Percentiles rank a stretch among this genome's conserved stretches.
Conservation (phyloP, 2,113 vertebrate species). For the Kobus ellipsiprymnus region DNA sequence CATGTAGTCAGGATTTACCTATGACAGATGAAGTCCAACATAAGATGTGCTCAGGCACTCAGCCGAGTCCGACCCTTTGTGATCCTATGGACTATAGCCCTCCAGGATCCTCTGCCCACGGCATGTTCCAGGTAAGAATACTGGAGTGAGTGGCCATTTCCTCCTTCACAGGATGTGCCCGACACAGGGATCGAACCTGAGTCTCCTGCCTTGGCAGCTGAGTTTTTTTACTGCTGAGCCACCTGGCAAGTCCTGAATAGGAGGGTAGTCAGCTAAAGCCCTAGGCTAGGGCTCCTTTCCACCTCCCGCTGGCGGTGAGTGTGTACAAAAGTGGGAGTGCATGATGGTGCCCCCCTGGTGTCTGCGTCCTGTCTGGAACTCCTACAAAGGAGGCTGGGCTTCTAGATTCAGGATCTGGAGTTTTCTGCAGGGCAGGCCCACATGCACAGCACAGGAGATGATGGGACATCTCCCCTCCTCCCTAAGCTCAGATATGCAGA, state of each 20-base stretch:
- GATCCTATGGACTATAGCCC: background rate
- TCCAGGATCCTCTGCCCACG: background rate
- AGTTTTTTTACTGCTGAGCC: background rate
- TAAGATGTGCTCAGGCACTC: background rate
- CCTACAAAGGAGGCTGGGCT: fast-evolving
- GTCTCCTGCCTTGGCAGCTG: background rate
- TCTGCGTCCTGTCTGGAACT: background rate
- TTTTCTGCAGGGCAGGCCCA: fast-evolving
- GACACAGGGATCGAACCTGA: fast-evolving
- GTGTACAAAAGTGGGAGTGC: background rate
- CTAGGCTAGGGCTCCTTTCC: no score
- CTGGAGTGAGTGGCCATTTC: background rate
- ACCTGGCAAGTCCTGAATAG: background rate
- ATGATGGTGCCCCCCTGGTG: fast-evolving
- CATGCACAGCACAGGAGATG: fast-evolving
- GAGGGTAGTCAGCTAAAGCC: background rate
- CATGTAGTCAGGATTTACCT: no score
- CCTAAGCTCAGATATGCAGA: background rate
- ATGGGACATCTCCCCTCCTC: background rate
- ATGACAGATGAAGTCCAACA: background rate
- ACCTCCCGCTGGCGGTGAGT: background rate
- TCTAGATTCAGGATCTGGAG: background rate
- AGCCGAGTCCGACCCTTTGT: fast-evolving
- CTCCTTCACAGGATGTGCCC: background rate
- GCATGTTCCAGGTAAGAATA: background rate